Base-by-base conservation (phyloP, 2,888 invertebrate genomes). In the Cyclophora punctaria region DNA sequence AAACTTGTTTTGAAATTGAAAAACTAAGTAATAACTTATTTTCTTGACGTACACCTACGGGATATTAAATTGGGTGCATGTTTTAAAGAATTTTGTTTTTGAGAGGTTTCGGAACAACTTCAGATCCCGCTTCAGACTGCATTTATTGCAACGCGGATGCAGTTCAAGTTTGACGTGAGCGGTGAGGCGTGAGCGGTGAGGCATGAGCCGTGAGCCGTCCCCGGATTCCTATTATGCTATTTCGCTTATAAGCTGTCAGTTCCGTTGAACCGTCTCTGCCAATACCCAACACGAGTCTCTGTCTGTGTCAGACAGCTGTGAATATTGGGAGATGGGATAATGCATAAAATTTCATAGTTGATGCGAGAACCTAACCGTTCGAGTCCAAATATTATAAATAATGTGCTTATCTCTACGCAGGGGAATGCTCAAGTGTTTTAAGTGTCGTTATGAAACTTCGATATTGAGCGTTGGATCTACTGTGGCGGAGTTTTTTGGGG, bases 271-370 rank as follows among this genome's bases (percentile, higher is more conserved):
- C 52, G 55, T 49, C 53, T 46, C 57, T 54, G 53, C 52, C 53
- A 51, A 63, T 67, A 65, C 65, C 66, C 65, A 67, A 69, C 64
- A 59, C 57, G 58, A 44, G 60, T 53, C 62, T 55, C 49, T 57
- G 55, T 55, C 66, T 67, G 65, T 64, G 58, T 45, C 52, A 67
- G 69, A 63, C 69, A 66, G 66, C 58, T 55, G 59, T 56, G 65
- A 66, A 64, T 65, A 64, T 67, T 56, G 57, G 58, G 47, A 50
- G 55, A 61, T 66, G 63, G 62, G 64, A 62, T 67, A 71, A 74
- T 69, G 72, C 72, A 73, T 71, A 71, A 72, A 73, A 69, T 73
- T 72, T 69, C 58, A 62, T 65, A 67, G 64, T 61, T 59, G 64
- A 56, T 54, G 50, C 55, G 49, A 50, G 35, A 20, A 20, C 20